Conservation (phyloP, 2,797 vertebrate species). For the Gadopsis marmoratus region DNA sequence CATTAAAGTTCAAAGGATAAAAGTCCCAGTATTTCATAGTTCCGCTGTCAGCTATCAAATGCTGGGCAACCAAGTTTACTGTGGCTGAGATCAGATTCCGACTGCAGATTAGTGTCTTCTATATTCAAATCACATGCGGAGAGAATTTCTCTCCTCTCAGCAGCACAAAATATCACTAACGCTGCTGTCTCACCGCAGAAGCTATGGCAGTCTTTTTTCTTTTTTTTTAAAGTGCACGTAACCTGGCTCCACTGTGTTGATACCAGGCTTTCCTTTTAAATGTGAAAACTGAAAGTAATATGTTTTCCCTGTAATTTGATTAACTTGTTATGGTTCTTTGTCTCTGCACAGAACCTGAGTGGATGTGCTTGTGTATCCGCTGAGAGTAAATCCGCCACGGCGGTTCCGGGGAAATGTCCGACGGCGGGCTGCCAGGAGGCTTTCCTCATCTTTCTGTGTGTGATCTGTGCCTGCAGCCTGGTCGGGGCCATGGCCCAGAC, state of each 20-base stretch:
- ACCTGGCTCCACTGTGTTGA: neutral
- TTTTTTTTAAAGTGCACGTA: neutral
- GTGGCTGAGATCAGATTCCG: constrained; percentile 36
- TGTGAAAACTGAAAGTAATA: neutral
- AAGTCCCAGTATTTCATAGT: constrained; percentile 9
- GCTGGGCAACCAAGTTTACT: constrained; percentile 23
- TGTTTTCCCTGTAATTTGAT: neutral
- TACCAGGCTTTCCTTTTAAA: constrained; percentile 1
- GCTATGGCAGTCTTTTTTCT: neutral
- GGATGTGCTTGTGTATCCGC: constrained; percentile 90
- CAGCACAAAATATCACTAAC: constrained; percentile 30
- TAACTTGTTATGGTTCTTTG: neutral
- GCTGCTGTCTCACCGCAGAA: neutral
- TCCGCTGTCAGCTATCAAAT: constrained; percentile 29
- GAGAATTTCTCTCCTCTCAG: constrained; percentile 34
- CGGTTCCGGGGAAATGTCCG: constrained; percentile 93
- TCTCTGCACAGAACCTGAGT: constrained; percentile 90
- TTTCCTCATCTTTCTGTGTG: constrained; percentile 97
- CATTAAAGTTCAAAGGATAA: constrained; percentile 2
- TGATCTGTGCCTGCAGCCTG: constrained; percentile 98
- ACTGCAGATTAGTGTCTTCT: constrained; percentile 48
- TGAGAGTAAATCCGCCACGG: constrained; percentile 85
- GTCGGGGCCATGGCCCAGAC: constrained; percentile 99
- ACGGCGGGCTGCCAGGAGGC: constrained; percentile 93
- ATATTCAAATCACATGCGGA: constrained; percentile 58